Evolutionary conservation across 1,140 invertebrate genomes (phyloP), one percentile per base, ranked within the genome.

Genomic region (Cherax destructor): DNA sequence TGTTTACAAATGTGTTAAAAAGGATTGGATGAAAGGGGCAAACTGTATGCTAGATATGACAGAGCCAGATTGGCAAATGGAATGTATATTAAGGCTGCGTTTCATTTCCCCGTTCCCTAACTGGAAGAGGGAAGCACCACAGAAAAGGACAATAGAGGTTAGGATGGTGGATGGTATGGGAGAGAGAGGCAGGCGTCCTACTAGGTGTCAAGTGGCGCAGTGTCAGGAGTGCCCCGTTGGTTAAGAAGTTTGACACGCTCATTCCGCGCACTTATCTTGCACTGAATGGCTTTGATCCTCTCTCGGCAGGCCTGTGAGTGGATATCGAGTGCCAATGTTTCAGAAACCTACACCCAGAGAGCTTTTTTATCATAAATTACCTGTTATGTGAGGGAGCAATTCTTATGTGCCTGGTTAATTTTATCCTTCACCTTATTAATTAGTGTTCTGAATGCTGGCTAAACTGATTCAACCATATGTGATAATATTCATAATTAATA

Each of bases 171-270:
- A 76, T 86, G 87, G 91, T 47, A 72, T 59, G 81, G 86, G 80
- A 91, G 81, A 86, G 83, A 72, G 81, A 91, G 79, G 74, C 77
- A 90, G 92, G 89, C 89, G 76, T 86, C 90, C 84, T 81, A 83
- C 69, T 85, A 91, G 50, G 90, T 91, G 90, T 91, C 90, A 91
- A 91, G 84, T 72, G 90, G 77, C 18, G 90, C 61, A 74, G 86
- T 91, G 91, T 97, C 97, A 91, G 97, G 97, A 93, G 96, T 96
- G 94, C 97, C 97, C 94, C 97, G 96, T 95, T 98, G 97, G 94
- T 97, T 95, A 93, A 98, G 95, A 88, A 98, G 95, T 95, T 98
- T 98, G 93, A 98, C 97, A 94, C 97, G 96, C 95, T 98, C 97
- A 94, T 96, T 97, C 93, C 97, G 96, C 94, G 97, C 96, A 93